Evolutionary conservation across 2,113 vertebrate genomes (phyloP).

Genomic region (Clarias magur): DNA sequence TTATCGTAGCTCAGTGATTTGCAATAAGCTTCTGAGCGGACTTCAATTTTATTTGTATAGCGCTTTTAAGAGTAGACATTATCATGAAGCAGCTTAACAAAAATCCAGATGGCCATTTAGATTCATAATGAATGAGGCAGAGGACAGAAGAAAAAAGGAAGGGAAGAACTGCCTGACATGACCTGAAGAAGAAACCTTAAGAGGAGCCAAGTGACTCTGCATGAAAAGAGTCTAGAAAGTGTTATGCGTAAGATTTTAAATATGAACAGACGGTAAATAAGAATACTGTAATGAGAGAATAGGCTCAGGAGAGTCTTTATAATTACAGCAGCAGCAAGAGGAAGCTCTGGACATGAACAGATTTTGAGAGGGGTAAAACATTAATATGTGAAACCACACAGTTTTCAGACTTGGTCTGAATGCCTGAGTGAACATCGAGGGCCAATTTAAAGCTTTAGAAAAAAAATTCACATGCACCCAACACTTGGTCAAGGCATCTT

Average conservation of each 20-base stretch:
- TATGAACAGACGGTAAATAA: not conserved
- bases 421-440: not conserved
- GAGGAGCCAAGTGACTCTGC: not conserved
- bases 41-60: not conserved
- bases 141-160: not conserved
- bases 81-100: not conserved
- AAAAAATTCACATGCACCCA: too few species aligned
- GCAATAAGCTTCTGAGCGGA: not conserved
- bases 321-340: not conserved
- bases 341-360: not conserved
- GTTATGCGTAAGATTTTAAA: not conserved
- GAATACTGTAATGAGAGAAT: not conserved
- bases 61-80: not conserved
- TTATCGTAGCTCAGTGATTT: not conserved
- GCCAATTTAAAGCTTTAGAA: not conserved
- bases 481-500: too few species aligned
- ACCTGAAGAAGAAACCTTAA: not conserved
- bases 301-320: not conserved
- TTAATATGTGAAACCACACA: not conserved
- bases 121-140: not conserved
- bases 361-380: not conserved
- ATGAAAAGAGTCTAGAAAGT: not conserved
- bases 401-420: not conserved
- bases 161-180: not conserved
- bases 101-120: not conserved